A percentile compares a stretch with the other conserved stretches of the same genome.
Conservation (phyloP, 1,140 invertebrate genomes). For the Cyphomyrmex costatus region DNA sequence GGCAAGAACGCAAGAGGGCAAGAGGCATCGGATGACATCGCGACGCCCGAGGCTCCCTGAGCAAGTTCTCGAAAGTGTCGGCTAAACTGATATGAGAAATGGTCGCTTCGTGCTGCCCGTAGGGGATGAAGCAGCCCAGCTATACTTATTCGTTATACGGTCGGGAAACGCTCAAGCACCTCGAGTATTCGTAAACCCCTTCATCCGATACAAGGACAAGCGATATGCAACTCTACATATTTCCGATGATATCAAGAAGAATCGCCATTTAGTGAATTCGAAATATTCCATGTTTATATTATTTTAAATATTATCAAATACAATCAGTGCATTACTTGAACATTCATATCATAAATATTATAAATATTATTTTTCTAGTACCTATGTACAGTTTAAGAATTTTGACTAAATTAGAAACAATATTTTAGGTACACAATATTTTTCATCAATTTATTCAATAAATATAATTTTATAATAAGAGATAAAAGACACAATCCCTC, state of each 20-base stretch:
- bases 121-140: slow-evolving; percentile 80
- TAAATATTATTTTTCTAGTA: background rate
- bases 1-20: slow-evolving; percentile 69
- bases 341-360: background rate
- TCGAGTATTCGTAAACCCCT: slow-evolving; percentile 74
- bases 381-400: background rate
- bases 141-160: slow-evolving; percentile 82
- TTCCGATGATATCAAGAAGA: slow-evolving; percentile 24
- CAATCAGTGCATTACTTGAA: background rate
- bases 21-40: slow-evolving; percentile 83
- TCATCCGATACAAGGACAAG: slow-evolving; percentile 74
- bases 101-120: slow-evolving; percentile 85
- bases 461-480: background rate
- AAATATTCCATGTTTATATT: background rate
- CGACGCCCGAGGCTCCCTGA: slow-evolving; percentile 80
- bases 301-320: slow-evolving; percentile 5
- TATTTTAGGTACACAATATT: background rate
- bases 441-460: background rate
- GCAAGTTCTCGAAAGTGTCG: slow-evolving; percentile 86
- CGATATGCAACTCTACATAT: slow-evolving; percentile 56
- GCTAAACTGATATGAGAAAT: slow-evolving; percentile 87
- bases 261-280: background rate
- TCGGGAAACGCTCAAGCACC: slow-evolving; percentile 78
- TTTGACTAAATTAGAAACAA: background rate
- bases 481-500: too few species aligned